Evolutionary conservation across 2,888 invertebrate genomes (phyloP).

Genomic region (Hydraecia micacea): DNA sequence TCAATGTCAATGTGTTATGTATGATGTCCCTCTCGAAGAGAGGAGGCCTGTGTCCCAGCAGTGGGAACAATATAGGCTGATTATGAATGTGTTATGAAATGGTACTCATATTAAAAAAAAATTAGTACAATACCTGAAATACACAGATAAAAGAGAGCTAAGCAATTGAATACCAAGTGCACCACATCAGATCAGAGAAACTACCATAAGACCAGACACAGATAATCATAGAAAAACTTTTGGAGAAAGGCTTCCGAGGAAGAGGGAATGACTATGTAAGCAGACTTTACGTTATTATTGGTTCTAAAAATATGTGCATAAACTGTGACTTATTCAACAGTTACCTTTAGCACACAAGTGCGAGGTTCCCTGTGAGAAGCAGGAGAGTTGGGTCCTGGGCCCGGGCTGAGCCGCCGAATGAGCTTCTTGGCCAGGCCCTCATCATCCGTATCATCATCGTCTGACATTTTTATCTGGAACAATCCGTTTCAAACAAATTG

Average conservation of each 20-base stretch:
- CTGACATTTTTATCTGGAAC: conserved; percentile 83
- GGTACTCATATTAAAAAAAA: not conserved
- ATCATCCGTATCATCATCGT: conserved; percentile 88
- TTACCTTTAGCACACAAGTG: conserved; percentile 94
- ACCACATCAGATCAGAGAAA: not conserved
- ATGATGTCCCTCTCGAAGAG: too few species aligned
- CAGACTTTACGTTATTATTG: not conserved
- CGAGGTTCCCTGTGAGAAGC: conserved; percentile 94
- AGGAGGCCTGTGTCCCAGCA: too few species aligned
- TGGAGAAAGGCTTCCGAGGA: conserved; percentile 23
- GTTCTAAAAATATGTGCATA: conserved; percentile 5
- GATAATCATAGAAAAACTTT: not conserved
- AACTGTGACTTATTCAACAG: conserved; percentile 28
- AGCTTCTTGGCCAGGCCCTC: conserved; percentile 83
- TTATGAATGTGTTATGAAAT: not conserved
- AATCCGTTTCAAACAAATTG: conserved; percentile 51
- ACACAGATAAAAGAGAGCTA: not conserved
- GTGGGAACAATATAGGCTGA: too few species aligned
- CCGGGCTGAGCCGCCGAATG: conserved; percentile 82
- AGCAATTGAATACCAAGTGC: not conserved
- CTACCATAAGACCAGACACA: not conserved
- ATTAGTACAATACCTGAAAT: not conserved
- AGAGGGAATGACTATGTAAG: conserved; percentile 10
- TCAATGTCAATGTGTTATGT: not conserved
- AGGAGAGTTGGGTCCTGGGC: conserved; percentile 85